These are phyloP conservation scores for Drosophila tsacasi DNA, from an alignment of 1,140 invertebrate species.

Conservation along the genomic window DNA sequence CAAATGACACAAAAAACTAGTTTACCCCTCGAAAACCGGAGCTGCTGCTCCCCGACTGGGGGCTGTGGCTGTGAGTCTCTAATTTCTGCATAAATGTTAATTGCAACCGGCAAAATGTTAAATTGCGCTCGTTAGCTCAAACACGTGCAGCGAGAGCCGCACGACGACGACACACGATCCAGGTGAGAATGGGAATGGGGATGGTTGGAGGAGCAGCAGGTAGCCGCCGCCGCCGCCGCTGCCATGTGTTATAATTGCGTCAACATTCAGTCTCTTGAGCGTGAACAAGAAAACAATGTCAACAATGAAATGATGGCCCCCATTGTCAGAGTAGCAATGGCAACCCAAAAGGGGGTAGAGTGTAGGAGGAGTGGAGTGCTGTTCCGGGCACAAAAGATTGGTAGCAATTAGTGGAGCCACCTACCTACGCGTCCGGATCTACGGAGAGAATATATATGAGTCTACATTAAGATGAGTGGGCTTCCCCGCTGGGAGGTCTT, in stretches of 20 bases:
- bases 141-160: slow-evolving; percentile 45
- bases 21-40: slow-evolving; percentile 23
- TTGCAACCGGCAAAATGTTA: slow-evolving; percentile 66
- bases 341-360: not conserved
- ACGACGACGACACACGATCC: slow-evolving; percentile 39
- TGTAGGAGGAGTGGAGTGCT: not conserved
- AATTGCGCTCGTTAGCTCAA: slow-evolving; percentile 65
- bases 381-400: slow-evolving; percentile 58
- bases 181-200: slow-evolving; percentile 9
- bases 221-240: not conserved
- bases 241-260: slow-evolving; percentile 74
- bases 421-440: slow-evolving; percentile 32
- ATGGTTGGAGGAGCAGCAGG: slow-evolving; percentile 25
- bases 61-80: slow-evolving; percentile 20
- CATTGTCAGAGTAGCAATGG: slow-evolving; percentile 48
- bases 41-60: not conserved
- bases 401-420: slow-evolving; percentile 59
- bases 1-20: slow-evolving; percentile 68
- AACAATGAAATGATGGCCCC: slow-evolving; percentile 69
- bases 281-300: slow-evolving; percentile 74
- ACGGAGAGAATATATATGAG: slow-evolving; percentile 1
- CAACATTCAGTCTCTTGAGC: slow-evolving; percentile 63
- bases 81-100: slow-evolving; percentile 77
- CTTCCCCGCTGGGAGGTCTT: slow-evolving; percentile 39
- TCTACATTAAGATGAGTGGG: slow-evolving; percentile 5